Base-by-base conservation (phyloP, 2,113 vertebrate genomes). In the Enhydra lutris region DNA sequence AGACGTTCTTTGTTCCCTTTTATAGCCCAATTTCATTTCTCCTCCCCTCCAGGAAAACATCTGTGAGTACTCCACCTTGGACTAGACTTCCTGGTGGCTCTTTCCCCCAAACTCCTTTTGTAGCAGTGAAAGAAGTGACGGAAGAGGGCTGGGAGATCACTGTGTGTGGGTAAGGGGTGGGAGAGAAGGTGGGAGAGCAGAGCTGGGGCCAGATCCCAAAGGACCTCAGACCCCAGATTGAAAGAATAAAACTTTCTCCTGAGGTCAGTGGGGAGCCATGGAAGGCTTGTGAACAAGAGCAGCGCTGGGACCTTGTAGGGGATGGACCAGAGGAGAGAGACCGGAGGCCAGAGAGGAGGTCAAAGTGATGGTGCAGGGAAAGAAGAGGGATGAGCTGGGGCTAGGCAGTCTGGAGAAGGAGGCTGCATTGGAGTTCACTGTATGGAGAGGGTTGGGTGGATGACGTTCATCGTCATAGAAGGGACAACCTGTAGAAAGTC, bases 381-480 rank as follows among this genome's bases (percentile, higher is more conserved):
- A 50, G 23, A 69, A 7, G 76, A 7, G 36, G n/a, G 7, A 47
- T 55, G 67, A 36, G 24, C n/a, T 9, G 39, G 55, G 31, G 17
- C 29, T 1, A 6, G 50, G 67, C 24, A 17, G 18, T 31, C 45
- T 42, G 69, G 79, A 55, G 57, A n/a, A 80, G 74, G n/a, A 8
- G 4, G 34, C 34, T 36, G 78, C 11, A 47, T 3, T 2, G 13
- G 39, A 45, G 42, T 2, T 39, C 12, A 3, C 21, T 1, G 0
- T 1, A 1, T 0, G 36, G 18, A 63, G 50, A 79, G 36, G 57
- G 11, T 5, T 4, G 3, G 14, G 31, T 26, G 24, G 3, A 7
- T 6, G 57, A 15, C 29, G 0, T 4, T 80, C 31, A 67, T 34
- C 0, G 31, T 52, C 57, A 1, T 0, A 20, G 34, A 63, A 47